Conservation (phyloP, 2,888 invertebrate species). For the Halictus ligatus region DNA sequence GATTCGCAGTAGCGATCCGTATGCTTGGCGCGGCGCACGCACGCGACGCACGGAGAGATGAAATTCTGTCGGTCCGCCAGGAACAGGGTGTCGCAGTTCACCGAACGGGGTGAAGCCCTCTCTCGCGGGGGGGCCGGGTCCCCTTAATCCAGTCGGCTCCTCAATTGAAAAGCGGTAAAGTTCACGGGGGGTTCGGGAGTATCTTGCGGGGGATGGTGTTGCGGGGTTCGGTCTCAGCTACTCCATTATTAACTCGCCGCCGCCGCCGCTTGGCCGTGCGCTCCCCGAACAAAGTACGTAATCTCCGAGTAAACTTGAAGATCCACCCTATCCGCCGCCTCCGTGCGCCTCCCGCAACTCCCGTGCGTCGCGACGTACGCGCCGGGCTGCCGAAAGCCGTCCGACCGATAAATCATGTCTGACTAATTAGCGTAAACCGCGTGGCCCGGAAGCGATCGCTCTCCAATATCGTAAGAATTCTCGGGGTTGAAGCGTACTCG, state of each 20-base stretch:
- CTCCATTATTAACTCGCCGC: constrained; percentile 40
- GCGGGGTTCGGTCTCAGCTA: constrained; percentile 26
- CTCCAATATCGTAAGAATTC: constrained; percentile 40
- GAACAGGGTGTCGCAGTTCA: neutral
- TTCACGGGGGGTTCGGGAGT: neutral
- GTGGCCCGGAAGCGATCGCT: constrained; percentile 33
- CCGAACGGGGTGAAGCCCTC: constrained; percentile 12
- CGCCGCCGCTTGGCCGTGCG: neutral
- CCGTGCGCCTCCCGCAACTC: neutral
- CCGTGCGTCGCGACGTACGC: constrained; percentile 18
- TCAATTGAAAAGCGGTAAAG: constrained; percentile 49
- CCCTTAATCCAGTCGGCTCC: constrained; percentile 36
- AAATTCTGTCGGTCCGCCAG: constrained; percentile 31
- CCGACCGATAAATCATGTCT: constrained; percentile 10
- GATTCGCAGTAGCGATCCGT: constrained; percentile 8
- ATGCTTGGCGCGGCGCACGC: neutral
- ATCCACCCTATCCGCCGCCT: neutral
- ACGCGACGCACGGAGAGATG: constrained; percentile 5
- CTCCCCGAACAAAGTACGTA: constrained; percentile 24
- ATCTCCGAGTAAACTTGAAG: constrained; percentile 27
- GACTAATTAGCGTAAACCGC: constrained; percentile 35
- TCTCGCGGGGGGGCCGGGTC: constrained; percentile 23
- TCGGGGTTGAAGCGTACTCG: constrained; percentile 35
- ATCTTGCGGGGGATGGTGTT: neutral
- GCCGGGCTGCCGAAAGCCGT: neutral